Evolutionary conservation across 2,888 invertebrate species (phyloP).

Genomic region (Pandemis cinnamomeana): DNA sequence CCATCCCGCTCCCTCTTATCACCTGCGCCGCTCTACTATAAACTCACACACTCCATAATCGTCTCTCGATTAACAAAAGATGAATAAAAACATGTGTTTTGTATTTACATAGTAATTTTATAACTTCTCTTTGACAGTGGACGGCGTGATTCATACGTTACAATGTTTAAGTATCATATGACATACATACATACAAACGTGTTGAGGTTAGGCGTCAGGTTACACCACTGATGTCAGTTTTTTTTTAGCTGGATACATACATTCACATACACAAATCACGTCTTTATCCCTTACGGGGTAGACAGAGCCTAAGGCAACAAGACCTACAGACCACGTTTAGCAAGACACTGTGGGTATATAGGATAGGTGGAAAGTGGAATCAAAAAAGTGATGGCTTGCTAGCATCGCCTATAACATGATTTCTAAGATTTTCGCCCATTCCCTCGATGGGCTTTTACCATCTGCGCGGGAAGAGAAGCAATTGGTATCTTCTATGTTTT

Average conservation of each 20-base stretch:
- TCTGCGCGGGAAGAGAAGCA: too few species aligned
- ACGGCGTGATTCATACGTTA: constrained; percentile 32
- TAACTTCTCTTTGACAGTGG: constrained; percentile 36
- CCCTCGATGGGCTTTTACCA: too few species aligned
- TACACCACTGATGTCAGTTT: constrained; percentile 3
- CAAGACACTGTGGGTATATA: too few species aligned
- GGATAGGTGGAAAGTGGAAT: too few species aligned
- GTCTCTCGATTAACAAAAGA: constrained; percentile 38
- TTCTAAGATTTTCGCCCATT: too few species aligned
- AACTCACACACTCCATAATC: constrained; percentile 30
- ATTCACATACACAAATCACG: too few species aligned
- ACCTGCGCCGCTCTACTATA: constrained; percentile 39
- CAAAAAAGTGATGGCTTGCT: too few species aligned
- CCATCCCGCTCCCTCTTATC: constrained; percentile 43
- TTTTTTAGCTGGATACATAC: background rate
- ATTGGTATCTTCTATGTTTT: too few species aligned
- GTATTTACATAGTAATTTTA: constrained; percentile 35
- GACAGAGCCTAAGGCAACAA: too few species aligned
- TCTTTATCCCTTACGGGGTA: too few species aligned
- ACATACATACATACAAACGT: constrained; percentile 9
- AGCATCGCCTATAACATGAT: too few species aligned
- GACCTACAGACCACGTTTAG: too few species aligned
- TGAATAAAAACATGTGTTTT: constrained; percentile 37
- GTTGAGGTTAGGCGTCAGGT: constrained; percentile 24
- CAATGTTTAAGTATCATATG: constrained; percentile 20